phyloP scores from a whole-genome alignment of 2,113 vertebrate genomes.

The Eolophus roseicapilla region DNA sequence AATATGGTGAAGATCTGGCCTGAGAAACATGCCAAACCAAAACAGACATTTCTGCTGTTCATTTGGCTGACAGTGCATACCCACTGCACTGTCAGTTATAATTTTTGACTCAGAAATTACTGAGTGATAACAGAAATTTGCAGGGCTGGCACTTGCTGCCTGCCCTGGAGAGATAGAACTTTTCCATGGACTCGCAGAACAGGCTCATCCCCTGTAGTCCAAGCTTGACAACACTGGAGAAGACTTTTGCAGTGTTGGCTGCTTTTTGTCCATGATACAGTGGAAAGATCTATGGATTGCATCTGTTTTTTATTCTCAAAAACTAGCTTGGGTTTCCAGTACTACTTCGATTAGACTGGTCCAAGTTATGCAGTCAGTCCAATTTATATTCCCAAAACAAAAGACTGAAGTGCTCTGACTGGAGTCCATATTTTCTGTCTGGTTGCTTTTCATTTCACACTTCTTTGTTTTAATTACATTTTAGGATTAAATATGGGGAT shows the following conservation, averaged over 20 bases:
- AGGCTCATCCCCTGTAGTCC: not conserved
- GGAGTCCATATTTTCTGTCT: conserved; percentile 38
- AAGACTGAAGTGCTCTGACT: not conserved
- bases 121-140: not conserved
- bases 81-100: not conserved
- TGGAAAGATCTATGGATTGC: not conserved
- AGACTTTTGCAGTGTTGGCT: not conserved
- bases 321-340: not conserved
- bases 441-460: conserved; percentile 67
- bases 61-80: not conserved
- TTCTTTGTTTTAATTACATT: conserved; percentile 68
- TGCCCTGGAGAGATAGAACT: not conserved
- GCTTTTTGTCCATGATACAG: not conserved
- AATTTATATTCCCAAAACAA: conserved; percentile 24
- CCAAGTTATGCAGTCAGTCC: not conserved
- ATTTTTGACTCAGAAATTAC: not conserved
- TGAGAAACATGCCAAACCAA: not conserved
- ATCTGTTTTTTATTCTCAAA: not conserved
- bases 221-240: not conserved
- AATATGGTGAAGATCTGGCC: not conserved
- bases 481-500: conserved; percentile 34
- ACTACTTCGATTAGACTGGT: not conserved
- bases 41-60: not conserved
- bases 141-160: not conserved
- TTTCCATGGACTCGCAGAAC: not conserved